These are phyloP conservation scores for Bombus difficillimus DNA, from an alignment of 1,140 invertebrate species.

Conservation along the genomic window DNA sequence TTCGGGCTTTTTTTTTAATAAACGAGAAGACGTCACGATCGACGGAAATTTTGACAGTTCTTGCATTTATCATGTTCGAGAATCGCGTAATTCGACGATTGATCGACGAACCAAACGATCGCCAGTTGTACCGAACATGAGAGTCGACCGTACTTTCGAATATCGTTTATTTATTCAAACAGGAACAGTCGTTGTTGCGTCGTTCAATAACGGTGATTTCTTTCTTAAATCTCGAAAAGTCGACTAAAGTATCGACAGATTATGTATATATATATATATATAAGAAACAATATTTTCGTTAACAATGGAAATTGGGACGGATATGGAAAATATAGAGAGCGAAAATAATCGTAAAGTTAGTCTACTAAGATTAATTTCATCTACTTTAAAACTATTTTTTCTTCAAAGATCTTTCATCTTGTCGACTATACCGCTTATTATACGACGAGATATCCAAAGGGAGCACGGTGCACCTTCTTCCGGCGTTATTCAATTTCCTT, in stretches of 20 bases:
- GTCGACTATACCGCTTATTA: neutral
- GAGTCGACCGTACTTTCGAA: neutral
- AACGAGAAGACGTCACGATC: neutral
- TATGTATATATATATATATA: too few relatives aligned
- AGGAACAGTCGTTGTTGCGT: neutral
- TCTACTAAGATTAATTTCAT: neutral
- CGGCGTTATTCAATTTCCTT: slow-evolving; percentile 26
- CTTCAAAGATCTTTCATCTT: neutral
- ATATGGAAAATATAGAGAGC: too few relatives aligned
- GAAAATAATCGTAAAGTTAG: neutral
- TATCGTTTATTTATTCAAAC: neutral
- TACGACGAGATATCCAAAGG: neutral
- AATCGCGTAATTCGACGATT: neutral
- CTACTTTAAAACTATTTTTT: neutral
- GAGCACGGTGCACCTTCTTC: neutral
- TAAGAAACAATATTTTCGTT: too few relatives aligned
- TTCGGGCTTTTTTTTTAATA: neutral
- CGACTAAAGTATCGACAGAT: too few relatives aligned
- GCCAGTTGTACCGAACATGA: neutral
- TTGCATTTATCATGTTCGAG: neutral
- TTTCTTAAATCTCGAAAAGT: neutral
- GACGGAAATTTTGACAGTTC: neutral
- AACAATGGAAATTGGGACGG: too few relatives aligned
- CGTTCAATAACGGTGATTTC: neutral
- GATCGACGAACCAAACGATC: neutral